Evolutionary conservation across 2,797 vertebrate genomes (phyloP).

Genomic region (Oryzias dopingdopingensis): DNA sequence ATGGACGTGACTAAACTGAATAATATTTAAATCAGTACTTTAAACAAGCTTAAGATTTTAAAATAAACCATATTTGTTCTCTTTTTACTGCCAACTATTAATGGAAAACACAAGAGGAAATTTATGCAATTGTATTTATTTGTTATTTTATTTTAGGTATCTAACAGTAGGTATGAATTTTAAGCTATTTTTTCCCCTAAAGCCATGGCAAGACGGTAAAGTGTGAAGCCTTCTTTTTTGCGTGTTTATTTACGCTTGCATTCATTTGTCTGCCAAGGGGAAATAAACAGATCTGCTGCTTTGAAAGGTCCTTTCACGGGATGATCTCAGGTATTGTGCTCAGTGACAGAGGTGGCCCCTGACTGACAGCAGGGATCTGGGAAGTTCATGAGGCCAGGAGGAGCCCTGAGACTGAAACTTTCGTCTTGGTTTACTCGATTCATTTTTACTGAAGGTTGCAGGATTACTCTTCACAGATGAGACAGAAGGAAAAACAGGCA

Average conservation of each 20-base stretch:
- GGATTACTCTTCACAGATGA: slow-evolving; percentile 38
- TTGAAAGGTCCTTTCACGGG: slow-evolving; percentile 43
- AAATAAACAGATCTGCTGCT: slow-evolving; percentile 42
- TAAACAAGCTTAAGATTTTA: slow-evolving; percentile 38
- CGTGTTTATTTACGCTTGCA: slow-evolving; percentile 29
- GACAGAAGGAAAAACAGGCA: slow-evolving; percentile 27
- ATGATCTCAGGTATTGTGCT: slow-evolving; percentile 38
- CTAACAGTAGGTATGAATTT: slow-evolving; percentile 39
- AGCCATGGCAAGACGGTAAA: slow-evolving; percentile 31
- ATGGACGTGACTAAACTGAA: slow-evolving; percentile 40
- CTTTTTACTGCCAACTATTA: slow-evolving; percentile 42
- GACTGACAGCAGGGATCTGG: slow-evolving; percentile 70
- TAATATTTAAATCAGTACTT: slow-evolving; percentile 44
- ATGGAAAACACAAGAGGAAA: slow-evolving; percentile 50
- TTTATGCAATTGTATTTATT: slow-evolving; percentile 45
- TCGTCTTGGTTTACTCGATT: slow-evolving; percentile 21
- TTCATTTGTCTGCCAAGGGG: slow-evolving; percentile 40
- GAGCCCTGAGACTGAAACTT: slow-evolving; percentile 39
- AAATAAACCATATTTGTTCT: slow-evolving; percentile 34
- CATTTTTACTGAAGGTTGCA: slow-evolving; percentile 20
- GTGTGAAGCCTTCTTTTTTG: slow-evolving; percentile 36
- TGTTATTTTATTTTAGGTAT: slow-evolving; percentile 22
- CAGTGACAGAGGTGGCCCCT: slow-evolving; percentile 23
- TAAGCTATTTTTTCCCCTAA: slow-evolving; percentile 43
- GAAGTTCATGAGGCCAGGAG: slow-evolving; percentile 47